Evolutionary conservation across 2,113 vertebrate genomes (phyloP), one percentile per base, ranked within the genome.

Genomic region (Oryzias javanicus): DNA sequence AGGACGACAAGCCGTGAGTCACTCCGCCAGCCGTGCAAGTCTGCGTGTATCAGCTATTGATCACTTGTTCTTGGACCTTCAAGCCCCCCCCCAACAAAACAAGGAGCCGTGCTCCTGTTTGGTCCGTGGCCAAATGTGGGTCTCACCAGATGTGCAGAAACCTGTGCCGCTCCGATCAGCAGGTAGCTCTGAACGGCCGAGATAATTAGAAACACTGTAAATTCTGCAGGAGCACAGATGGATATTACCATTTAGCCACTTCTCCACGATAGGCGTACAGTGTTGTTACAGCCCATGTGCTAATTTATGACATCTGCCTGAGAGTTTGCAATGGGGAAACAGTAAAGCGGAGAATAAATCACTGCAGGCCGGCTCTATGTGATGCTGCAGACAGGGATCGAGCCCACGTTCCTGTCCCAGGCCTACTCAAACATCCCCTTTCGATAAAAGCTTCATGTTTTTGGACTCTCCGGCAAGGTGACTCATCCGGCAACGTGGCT

Each of bases 71-170:
- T 55, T 16, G 45, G 29, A 58, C 35, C 35, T 35, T 35, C 35
- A 35, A 35, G 8, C 35, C 8, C 35, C 35, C 35, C 35, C 10
- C 27, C 27, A 76, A 67, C 42, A 56, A 72, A 81, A 81, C 65
- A 73, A 63, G 64, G 66, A 72, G 64, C 65, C 46, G 67, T 61
- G 61, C 67, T 20, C 60, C 29, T 69, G 59, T 85, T 80, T 88
- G 86, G 82, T 81, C 69, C 18, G 57, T 47, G 40, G 86, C 86
- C 87, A 88, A 77, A 72, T 50, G 72, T 60, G n/a, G 73, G 64
- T 62, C 63, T 74, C 60, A 68, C 73, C 87, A 89, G 84, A 87
- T 90, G 84, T 82, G 82, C 80, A 60, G 74, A 66, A 83, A 86
- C 73, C 82, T 83, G 82, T 55, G 54, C 70, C 29, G 55, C 66